Evolutionary conservation across 1,140 invertebrate genomes (phyloP).

Genomic region (Lamellibrachia luymesi): DNA sequence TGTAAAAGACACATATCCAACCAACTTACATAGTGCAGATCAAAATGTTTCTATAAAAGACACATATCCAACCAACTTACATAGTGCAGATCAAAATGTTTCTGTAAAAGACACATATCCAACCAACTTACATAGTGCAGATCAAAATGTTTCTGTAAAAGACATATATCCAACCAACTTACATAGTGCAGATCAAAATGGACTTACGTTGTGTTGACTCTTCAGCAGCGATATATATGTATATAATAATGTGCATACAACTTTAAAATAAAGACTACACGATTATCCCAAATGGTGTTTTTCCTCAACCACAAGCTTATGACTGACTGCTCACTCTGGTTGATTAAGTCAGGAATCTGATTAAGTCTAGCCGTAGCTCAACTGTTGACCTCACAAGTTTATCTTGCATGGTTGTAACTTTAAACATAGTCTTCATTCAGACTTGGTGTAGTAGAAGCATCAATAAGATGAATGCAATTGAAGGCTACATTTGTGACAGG

Average conservation of each 20-base stretch:
- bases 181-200: too few relatives aligned
- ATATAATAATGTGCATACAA: background rate
- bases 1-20: too few relatives aligned
- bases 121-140: too few relatives aligned
- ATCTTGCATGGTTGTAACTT: background rate
- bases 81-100: too few relatives aligned
- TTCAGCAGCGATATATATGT: too few relatives aligned
- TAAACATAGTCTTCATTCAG: background rate
- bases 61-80: too few relatives aligned
- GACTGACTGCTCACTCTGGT: background rate
- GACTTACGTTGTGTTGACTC: too few relatives aligned
- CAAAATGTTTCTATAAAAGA: too few relatives aligned
- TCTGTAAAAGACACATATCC: too few relatives aligned
- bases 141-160: too few relatives aligned
- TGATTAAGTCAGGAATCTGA: background rate
- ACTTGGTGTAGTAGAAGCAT: background rate
- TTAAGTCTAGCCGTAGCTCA: background rate
- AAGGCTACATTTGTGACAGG: background rate
- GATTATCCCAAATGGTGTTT: background rate
- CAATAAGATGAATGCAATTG: background rate
- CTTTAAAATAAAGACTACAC: background rate
- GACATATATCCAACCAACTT: too few relatives aligned
- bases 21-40: too few relatives aligned
- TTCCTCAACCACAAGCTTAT: background rate
- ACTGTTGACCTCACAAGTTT: background rate